These are phyloP conservation scores for Aleiodes sp. DNA, from an alignment of 1,140 invertebrate genomes.

Conservation along the genomic window DNA sequence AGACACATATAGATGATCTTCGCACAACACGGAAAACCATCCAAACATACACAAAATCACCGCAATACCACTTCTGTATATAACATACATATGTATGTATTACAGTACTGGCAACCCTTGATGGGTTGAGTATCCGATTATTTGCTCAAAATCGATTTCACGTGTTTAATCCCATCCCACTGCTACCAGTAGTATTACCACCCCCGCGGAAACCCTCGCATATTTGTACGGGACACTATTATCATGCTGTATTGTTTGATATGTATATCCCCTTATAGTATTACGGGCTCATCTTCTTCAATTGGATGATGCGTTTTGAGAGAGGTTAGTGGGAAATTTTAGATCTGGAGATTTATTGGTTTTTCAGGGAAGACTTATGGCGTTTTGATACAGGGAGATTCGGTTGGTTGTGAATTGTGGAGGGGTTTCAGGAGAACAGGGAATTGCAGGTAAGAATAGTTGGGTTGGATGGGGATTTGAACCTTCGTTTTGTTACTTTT, in stretches of 20 bases:
- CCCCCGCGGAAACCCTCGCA: neutral
- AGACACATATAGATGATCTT: neutral
- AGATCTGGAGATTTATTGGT: too few species aligned
- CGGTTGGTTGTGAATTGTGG: too few species aligned
- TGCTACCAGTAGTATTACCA: neutral
- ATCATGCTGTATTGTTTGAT: neutral
- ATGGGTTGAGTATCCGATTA: conserved; percentile 58
- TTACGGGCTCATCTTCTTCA: neutral
- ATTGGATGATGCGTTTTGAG: neutral
- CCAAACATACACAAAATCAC: neutral
- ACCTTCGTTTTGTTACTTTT: too few species aligned
- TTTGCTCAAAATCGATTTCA: conserved; percentile 64
- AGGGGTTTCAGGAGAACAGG: too few species aligned
- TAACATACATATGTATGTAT: neutral
- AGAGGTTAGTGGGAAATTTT: too few species aligned
- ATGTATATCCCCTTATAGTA: neutral
- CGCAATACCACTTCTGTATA: neutral
- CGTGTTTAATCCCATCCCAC: conserved; percentile 52
- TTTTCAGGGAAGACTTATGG: too few species aligned
- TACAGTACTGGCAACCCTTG: conserved; percentile 13
- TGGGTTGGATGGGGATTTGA: too few species aligned
- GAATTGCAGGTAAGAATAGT: too few species aligned
- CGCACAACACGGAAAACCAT: neutral
- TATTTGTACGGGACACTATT: conserved; percentile 5
- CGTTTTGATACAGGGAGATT: too few species aligned